Conservation (phyloP, 30 jellyfish, hydroid and myxozoan genomes). For the Turritopsis dohrnii region DNA sequence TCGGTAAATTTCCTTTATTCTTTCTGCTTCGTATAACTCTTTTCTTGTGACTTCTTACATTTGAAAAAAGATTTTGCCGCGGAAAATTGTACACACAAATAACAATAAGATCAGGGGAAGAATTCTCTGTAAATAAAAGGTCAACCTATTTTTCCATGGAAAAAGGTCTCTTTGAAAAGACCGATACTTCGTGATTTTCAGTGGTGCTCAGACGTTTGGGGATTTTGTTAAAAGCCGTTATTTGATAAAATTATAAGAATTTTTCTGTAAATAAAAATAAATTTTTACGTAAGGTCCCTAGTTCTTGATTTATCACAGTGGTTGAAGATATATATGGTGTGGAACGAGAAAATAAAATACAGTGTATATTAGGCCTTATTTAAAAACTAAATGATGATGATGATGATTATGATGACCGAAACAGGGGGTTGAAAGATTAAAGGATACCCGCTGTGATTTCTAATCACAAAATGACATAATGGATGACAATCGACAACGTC, state of each 20-base stretch:
- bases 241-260: too few relatives aligned
- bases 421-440: neutral
- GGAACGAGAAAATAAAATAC: neutral
- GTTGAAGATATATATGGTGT: neutral
- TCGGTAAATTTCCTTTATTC: neutral
- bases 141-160: neutral
- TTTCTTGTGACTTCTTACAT: neutral
- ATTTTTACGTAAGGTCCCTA: too few relatives aligned
- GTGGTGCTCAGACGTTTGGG: neutral
- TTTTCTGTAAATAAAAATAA: too few relatives aligned
- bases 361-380: neutral
- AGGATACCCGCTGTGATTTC: neutral
- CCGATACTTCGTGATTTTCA: neutral
- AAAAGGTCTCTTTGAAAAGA: neutral
- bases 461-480: neutral
- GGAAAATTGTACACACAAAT: neutral
- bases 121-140: neutral
- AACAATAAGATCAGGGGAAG: neutral
- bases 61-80: neutral
- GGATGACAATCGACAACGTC: neutral
- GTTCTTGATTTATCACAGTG: too few relatives aligned
- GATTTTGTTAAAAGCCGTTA: neutral
- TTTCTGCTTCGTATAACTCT: neutral
- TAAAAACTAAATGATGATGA: too few relatives aligned
- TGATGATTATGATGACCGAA: neutral